These are phyloP conservation scores for Toxonevra muliebris DNA, from an alignment of 2,888 invertebrate species.

Conservation along the genomic window DNA sequence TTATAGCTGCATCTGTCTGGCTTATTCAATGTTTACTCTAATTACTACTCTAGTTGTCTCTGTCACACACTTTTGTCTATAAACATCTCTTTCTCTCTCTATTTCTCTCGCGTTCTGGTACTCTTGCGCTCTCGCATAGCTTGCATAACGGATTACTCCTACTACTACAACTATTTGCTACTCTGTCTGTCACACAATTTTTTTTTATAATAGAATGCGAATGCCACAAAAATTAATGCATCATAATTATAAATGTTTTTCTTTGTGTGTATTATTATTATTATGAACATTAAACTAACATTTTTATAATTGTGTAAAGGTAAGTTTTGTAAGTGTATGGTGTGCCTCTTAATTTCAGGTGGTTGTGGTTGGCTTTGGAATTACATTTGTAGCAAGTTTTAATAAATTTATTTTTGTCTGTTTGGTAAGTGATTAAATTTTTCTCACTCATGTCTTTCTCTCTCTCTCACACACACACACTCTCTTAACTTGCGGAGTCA, in stretches of 20 bases:
- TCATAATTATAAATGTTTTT: no score
- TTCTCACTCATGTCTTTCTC: no score
- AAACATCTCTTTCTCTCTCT: conserved; percentile 17
- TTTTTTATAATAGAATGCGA: no score
- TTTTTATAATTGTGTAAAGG: conserved; percentile 23
- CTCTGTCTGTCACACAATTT: no score
- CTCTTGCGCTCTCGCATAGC: neutral
- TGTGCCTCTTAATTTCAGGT: conserved; percentile 45
- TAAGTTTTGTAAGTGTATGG: conserved; percentile 39
- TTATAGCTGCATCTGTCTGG: neutral
- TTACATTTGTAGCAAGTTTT: conserved; percentile 41
- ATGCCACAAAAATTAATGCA: no score
- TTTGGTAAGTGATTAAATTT: conserved; percentile 22
- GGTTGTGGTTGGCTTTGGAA: conserved; percentile 49
- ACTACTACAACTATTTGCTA: no score
- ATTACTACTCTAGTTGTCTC: neutral
- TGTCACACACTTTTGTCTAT: neutral
- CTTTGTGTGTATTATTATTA: no score
- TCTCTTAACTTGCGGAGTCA: no score
- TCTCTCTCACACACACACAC: conserved; percentile 12
- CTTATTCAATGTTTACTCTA: neutral
- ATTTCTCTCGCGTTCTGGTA: conserved; percentile 13
- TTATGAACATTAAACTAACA: no score
- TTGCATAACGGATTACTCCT: neutral
- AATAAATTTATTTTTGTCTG: conserved; percentile 31